phyloP scores from a whole-genome alignment of 2,113 vertebrate species.

The Rhinogobius similis region DNA sequence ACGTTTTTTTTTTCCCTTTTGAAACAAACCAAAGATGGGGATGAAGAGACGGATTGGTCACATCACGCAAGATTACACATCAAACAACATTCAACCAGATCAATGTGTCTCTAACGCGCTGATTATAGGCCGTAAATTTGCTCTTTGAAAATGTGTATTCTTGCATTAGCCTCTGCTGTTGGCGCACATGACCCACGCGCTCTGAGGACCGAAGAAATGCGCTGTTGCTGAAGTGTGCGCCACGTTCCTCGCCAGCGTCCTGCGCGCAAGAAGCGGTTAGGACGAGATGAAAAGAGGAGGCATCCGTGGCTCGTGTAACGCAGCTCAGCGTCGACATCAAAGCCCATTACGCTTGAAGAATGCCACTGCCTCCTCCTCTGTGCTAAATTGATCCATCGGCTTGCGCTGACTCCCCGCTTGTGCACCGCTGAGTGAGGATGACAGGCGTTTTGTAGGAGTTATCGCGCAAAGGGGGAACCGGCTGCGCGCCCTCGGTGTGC shows the following conservation, averaged over 20 bases:
- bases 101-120: constrained; percentile 12
- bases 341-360: constrained; percentile 72
- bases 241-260: constrained; percentile 43
- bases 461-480: constrained; percentile 47
- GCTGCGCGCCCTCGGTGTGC: constrained; percentile 15
- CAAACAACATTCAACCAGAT: neutral
- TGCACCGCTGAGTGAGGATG: constrained; percentile 63
- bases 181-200: constrained; percentile 11
- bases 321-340: constrained; percentile 74
- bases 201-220: constrained; percentile 1
- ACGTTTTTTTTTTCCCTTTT: neutral
- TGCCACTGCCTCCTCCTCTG: constrained; percentile 62
- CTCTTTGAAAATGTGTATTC: constrained; percentile 2
- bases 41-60: constrained; percentile 1
- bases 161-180: neutral
- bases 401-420: constrained; percentile 54
- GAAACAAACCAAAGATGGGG: constrained; percentile 4
- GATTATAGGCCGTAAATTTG: constrained; percentile 6
- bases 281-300: constrained; percentile 67
- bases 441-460: constrained; percentile 75
- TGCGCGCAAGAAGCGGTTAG: constrained; percentile 58
- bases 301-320: constrained; percentile 54
- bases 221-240: constrained; percentile 22
- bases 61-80: neutral
- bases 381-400: constrained; percentile 70